Conservation (phyloP, 2,797 vertebrate genomes). For the Valencia hispanica region DNA sequence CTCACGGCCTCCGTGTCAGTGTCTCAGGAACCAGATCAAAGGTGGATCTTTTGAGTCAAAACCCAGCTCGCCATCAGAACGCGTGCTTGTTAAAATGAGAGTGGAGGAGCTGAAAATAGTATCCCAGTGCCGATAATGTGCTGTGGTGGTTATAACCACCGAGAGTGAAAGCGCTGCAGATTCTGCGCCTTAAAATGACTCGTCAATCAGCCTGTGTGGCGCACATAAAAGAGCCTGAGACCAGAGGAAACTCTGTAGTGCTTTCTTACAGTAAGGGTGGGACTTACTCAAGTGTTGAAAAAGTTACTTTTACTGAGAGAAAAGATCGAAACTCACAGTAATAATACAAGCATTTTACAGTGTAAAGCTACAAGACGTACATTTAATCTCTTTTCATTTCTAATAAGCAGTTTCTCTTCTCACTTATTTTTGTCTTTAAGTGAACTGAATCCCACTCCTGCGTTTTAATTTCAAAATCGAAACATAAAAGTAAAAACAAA, state of each 20-base stretch:
- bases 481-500: conserved; percentile 2
- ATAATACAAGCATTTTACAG: conserved; percentile 31
- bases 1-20: conserved; percentile 52
- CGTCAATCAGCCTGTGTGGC: conserved; percentile 52
- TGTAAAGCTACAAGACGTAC: conserved; percentile 9
- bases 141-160: conserved; percentile 60
- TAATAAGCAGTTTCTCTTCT: conserved; percentile 30
- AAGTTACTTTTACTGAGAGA: conserved; percentile 7
- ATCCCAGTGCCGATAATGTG: conserved; percentile 51
- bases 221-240: conserved; percentile 61
- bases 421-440: conserved; percentile 14
- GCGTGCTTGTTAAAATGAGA: conserved; percentile 45
- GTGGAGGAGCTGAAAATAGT: conserved; percentile 60
- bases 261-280: conserved; percentile 58
- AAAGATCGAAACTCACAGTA: conserved; percentile 38
- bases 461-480: conserved; percentile 7
- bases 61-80: conserved; percentile 36
- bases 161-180: conserved; percentile 72
- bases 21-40: conserved; percentile 57
- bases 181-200: conserved; percentile 68
- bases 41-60: conserved; percentile 60
- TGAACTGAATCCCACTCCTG: conserved; percentile 28
- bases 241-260: conserved; percentile 50
- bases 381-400: conserved; percentile 32
- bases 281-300: conserved; percentile 19